phyloP scores from a whole-genome alignment of 2,888 invertebrate genomes.

The Bugula neritina region DNA sequence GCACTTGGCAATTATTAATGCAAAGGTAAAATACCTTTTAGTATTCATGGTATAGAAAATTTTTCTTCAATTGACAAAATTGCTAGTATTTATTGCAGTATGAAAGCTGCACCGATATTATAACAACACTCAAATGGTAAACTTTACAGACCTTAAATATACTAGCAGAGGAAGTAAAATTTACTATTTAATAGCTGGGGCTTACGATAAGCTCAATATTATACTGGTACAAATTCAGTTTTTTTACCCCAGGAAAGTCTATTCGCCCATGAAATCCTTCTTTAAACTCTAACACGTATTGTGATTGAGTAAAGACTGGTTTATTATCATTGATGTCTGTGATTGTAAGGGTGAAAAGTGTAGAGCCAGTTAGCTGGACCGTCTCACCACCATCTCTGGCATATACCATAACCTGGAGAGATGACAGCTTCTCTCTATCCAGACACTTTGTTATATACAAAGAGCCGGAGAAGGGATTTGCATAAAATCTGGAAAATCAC shows the following conservation, averaged over 20 bases:
- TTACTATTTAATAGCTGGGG: no score
- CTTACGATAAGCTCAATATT: no score
- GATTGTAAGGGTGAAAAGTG: not conserved
- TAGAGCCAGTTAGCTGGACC: not conserved
- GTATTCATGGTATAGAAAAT: no score
- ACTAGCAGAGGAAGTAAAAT: no score
- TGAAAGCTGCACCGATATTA: no score
- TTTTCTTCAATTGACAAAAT: no score
- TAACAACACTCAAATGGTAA: no score
- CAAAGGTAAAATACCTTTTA: no score
- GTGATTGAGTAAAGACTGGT: constrained; percentile 4
- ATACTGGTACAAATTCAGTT: not conserved
- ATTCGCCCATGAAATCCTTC: constrained; percentile 6
- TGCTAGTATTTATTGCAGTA: no score
- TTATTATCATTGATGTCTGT: constrained; percentile 22
- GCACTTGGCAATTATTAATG: no score
- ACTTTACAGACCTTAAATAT: no score
- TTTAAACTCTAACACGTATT: not conserved
- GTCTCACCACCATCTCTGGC: not conserved
- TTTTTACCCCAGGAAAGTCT: not conserved
- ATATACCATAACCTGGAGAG: not conserved
- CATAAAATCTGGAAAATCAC: not conserved
- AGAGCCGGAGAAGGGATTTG: not conserved
- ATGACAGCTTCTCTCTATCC: not conserved
- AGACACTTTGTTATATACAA: not conserved